These are phyloP conservation scores for Poecilia velifera DNA, from an alignment of 2,797 vertebrate genomes.

Conservation along the genomic window DNA sequence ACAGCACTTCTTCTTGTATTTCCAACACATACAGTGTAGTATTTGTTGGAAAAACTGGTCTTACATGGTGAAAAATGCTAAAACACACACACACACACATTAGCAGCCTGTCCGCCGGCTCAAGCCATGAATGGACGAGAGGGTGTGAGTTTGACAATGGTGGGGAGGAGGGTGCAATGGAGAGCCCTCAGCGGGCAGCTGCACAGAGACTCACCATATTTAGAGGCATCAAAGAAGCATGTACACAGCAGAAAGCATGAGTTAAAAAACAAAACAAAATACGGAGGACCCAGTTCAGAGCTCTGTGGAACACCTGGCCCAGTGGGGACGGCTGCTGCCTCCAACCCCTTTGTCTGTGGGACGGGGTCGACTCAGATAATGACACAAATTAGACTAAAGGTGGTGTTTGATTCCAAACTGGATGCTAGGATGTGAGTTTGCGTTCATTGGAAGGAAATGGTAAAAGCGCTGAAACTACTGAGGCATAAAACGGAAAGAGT, in stretches of 20 bases:
- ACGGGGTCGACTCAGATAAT: conserved; percentile 54
- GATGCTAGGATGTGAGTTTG: conserved; percentile 33
- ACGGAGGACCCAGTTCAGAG: conserved; percentile 50
- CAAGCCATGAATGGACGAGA: conserved; percentile 88
- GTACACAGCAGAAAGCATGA: conserved; percentile 29
- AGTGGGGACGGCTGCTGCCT: conserved; percentile 57
- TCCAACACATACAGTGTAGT: background rate
- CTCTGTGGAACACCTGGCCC: conserved; percentile 70
- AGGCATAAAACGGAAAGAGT: conserved; percentile 12
- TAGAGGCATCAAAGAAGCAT: conserved; percentile 74
- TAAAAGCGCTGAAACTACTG: conserved; percentile 38
- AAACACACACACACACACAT: conserved; percentile 81
- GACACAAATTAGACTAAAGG: conserved; percentile 63
- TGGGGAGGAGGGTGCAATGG: conserved; percentile 82
- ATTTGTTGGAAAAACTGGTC: background rate
- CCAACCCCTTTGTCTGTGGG: conserved; percentile 65
- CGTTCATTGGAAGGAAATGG: conserved; percentile 27
- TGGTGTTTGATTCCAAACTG: conserved; percentile 45
- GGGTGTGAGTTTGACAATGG: conserved; percentile 87
- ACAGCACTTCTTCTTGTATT: background rate
- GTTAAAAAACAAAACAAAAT: conserved; percentile 36
- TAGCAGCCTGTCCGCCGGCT: conserved; percentile 67
- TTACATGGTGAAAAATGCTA: background rate
- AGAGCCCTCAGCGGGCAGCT: conserved; percentile 87
- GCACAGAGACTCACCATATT: conserved; percentile 82